Percentiles rank a stretch among this genome's conserved stretches.
Conservation (phyloP, 1,140 invertebrate genomes). For the Magallana angulata region DNA sequence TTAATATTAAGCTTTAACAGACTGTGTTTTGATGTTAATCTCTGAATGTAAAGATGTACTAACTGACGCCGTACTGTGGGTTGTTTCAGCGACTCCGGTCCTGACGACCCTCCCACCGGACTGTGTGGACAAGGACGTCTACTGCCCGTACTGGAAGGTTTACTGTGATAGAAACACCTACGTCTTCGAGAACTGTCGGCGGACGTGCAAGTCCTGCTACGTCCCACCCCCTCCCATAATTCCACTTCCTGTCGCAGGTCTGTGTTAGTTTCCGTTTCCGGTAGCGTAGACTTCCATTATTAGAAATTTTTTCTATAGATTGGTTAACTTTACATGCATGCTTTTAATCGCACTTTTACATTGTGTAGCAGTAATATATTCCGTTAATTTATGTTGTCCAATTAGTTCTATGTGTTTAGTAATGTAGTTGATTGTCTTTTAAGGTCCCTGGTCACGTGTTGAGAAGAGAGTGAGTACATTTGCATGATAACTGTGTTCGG, state of each 20-base stretch:
- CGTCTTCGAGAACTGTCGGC: constrained; percentile 53
- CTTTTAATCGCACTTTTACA: neutral
- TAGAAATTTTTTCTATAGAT: neutral
- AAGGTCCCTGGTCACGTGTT: constrained; percentile 4
- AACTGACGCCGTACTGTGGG: too few relatives aligned
- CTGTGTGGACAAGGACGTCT: constrained; percentile 43
- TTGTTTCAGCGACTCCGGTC: constrained; percentile 11
- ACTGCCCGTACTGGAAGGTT: constrained; percentile 49
- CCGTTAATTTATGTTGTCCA: neutral
- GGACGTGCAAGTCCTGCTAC: constrained; percentile 50
- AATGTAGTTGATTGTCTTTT: constrained; percentile 25
- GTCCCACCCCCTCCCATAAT: constrained; percentile 47
- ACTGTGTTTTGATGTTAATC: too few relatives aligned
- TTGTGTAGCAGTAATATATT: neutral
- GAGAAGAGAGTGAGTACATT: constrained; percentile 18
- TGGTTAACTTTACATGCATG: constrained; percentile 15
- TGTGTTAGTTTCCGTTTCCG: neutral
- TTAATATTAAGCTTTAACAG: too few relatives aligned
- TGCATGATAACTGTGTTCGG: neutral
- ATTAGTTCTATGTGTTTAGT: neutral
- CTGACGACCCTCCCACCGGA: neutral
- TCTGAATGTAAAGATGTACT: too few relatives aligned
- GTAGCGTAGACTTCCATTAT: neutral
- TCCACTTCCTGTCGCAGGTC: neutral
- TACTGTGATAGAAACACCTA: constrained; percentile 53